These are phyloP conservation scores for Microctenopoma steveboyesi DNA, from an alignment of 2,797 vertebrate species.

Conservation along the genomic window DNA sequence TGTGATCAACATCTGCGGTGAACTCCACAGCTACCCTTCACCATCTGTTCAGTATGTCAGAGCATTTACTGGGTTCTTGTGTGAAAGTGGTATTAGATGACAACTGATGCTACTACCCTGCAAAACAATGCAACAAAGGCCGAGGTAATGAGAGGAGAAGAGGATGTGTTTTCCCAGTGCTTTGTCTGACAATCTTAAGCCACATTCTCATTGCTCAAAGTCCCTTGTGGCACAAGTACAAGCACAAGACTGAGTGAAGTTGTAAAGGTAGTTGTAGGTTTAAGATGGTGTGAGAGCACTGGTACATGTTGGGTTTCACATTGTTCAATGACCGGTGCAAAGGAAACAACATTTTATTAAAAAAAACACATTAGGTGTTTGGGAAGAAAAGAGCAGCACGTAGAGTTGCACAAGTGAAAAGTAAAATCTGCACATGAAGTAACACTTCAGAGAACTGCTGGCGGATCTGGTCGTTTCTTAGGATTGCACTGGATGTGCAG, in stretches of 20 bases:
- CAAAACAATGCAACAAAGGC: constrained; percentile 62
- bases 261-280: constrained; percentile 43
- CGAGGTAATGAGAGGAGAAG: constrained; percentile 61
- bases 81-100: constrained; percentile 52
- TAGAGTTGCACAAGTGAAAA: constrained; percentile 30
- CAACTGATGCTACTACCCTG: constrained; percentile 40
- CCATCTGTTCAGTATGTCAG: constrained; percentile 48
- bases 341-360: background rate
- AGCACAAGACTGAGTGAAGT: constrained; percentile 56
- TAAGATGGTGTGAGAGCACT: constrained; percentile 11
- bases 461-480: constrained; percentile 26
- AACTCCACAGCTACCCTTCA: constrained; percentile 33
- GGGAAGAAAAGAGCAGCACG: constrained; percentile 35
- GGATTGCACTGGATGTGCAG: constrained; percentile 13
- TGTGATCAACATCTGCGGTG: constrained; percentile 44
- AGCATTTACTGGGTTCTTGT: constrained; percentile 39
- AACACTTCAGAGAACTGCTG: constrained; percentile 32
- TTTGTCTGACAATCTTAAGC: constrained; percentile 71
- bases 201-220: constrained; percentile 67
- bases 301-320: constrained; percentile 14
- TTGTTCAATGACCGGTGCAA: background rate
- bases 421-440: constrained; percentile 32
- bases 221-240: constrained; percentile 55
- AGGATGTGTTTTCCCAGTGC: constrained; percentile 65
- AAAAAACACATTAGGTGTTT: constrained; percentile 1